Conservation (phyloP, 2,797 vertebrate genomes). For the Toxotes lorentzi region DNA sequence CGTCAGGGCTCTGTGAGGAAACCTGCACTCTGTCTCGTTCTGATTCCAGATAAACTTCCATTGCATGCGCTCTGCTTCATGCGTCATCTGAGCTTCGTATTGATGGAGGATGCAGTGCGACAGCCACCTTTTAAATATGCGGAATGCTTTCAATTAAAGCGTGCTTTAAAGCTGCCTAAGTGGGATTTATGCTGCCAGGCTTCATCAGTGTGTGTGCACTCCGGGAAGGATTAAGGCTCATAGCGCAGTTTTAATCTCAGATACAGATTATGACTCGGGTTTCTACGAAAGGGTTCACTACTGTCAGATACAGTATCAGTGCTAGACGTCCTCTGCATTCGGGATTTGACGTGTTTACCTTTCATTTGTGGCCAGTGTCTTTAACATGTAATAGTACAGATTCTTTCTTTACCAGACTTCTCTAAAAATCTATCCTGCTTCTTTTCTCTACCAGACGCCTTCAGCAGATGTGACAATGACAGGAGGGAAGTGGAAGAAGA, state of each 20-base stretch:
- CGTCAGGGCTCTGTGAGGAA: background rate
- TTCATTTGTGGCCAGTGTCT: background rate
- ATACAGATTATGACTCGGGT: constrained; percentile 67
- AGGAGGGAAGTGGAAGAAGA: background rate
- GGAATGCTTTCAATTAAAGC: constrained; percentile 72
- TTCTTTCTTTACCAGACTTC: background rate
- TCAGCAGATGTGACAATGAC: background rate
- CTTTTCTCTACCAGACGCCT: background rate
- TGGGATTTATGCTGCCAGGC: constrained; percentile 62
- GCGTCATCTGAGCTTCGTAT: background rate
- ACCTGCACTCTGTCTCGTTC: background rate
- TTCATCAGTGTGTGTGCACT: constrained; percentile 52
- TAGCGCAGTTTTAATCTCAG: constrained; percentile 70
- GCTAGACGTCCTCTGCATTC: background rate
- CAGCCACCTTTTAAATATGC: constrained; percentile 57
- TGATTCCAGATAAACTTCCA: constrained; percentile 31
- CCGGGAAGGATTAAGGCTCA: constrained; percentile 61
- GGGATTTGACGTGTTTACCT: background rate
- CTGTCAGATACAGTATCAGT: constrained; percentile 28
- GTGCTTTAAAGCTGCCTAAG: constrained; percentile 49
- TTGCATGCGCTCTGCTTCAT: background rate
- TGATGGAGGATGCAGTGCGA: constrained; percentile 11
- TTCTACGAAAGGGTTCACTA: constrained; percentile 59
- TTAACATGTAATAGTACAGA: background rate
- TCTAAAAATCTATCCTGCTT: background rate